phyloP scores from a whole-genome alignment of 2,113 vertebrate genomes.

The Apus apus region DNA sequence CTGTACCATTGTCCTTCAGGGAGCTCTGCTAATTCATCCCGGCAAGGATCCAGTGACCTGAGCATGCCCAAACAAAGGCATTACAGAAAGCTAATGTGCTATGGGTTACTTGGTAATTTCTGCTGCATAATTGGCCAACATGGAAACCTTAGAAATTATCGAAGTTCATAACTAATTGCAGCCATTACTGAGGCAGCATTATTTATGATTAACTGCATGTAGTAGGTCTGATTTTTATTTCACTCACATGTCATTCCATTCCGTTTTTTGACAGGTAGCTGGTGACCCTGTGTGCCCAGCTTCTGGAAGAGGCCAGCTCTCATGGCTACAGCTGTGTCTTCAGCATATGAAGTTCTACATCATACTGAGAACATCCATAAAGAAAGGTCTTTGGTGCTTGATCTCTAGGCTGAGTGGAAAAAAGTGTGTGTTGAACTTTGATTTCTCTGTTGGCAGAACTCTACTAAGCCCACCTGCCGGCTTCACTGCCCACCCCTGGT shows the following conservation, averaged over 20 bases:
- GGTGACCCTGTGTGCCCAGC: background rate
- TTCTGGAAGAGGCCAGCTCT: background rate
- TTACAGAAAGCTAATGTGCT: constrained; percentile 32
- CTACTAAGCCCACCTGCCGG: background rate
- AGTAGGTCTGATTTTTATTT: background rate
- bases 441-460: background rate
- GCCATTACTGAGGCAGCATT: background rate
- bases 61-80: constrained; percentile 25
- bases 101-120: constrained; percentile 40
- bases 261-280: background rate
- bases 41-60: constrained; percentile 1
- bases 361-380: background rate
- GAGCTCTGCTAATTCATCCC: constrained; percentile 21
- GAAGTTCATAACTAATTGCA: constrained; percentile 47
- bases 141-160: background rate
- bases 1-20: background rate
- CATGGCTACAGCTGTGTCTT: background rate
- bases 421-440: background rate
- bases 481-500: no score
- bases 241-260: background rate
- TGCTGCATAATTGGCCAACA: constrained; percentile 42
- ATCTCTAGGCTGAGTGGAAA: background rate
- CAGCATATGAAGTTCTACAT: background rate
- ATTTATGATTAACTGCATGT: constrained; percentile 21
- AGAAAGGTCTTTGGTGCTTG: background rate